A percentile compares a stretch with the other conserved stretches of the same genome.
phyloP scores from a whole-genome alignment of 2,797 vertebrate genomes.

The Nyctalus aviator region DNA sequence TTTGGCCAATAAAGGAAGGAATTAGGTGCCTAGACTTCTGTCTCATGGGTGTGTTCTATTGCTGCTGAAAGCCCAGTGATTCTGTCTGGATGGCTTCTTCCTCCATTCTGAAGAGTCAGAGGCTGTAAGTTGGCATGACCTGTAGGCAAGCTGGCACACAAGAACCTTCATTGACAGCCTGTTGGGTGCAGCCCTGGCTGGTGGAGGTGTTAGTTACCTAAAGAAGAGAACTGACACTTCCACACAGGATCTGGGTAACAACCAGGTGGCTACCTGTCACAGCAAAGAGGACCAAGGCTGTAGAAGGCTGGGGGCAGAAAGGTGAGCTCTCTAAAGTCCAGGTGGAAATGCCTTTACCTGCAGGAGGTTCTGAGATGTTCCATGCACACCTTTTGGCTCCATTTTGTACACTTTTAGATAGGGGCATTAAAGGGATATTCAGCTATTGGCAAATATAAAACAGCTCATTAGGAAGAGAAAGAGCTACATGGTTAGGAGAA shows the following conservation, averaged over 20 bases:
- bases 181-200: not conserved
- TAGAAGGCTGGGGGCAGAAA: too few species aligned
- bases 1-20: rapidly evolving
- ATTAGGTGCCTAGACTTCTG: rapidly evolving
- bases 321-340: rapidly evolving
- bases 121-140: rapidly evolving
- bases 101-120: rapidly evolving
- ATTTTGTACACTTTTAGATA: rapidly evolving
- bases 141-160: rapidly evolving
- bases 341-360: rapidly evolving
- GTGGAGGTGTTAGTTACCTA: not conserved
- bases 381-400: rapidly evolving
- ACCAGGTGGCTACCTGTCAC: too few species aligned
- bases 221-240: too few species aligned
- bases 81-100: rapidly evolving
- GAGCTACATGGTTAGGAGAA: rapidly evolving
- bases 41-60: rapidly evolving
- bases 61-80: too few species aligned
- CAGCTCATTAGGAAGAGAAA: not conserved
- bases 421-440: not conserved
- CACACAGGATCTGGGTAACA: not conserved
- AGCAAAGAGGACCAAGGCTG: rapidly evolving
- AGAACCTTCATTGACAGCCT: rapidly evolving
- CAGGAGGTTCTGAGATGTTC: rapidly evolving
- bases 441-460: not conserved